Percentiles rank a stretch among this genome's conserved stretches.
Conservation (phyloP, 2,888 invertebrate genomes). For the Chalcis sispes region DNA sequence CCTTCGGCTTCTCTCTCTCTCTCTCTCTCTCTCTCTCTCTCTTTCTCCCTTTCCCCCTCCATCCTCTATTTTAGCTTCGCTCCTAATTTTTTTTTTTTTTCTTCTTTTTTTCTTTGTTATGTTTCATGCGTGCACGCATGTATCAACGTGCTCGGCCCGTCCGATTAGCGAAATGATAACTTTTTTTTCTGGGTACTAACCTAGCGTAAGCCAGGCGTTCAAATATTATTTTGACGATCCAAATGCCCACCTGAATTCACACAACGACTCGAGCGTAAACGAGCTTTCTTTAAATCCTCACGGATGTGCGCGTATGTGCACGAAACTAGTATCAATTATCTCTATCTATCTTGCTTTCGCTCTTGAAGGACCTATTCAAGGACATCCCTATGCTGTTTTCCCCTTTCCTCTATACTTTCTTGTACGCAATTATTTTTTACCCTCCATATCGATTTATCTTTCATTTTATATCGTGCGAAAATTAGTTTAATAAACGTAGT, state of each 20-base stretch:
- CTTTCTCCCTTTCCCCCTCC: neutral
- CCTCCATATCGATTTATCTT: too few relatives aligned
- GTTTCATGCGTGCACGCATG: neutral
- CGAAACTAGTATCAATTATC: too few relatives aligned
- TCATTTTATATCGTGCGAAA: too few relatives aligned
- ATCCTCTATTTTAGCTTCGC: neutral
- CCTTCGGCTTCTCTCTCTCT: too few relatives aligned
- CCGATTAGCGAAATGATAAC: conserved; percentile 55
- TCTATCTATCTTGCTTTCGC: neutral
- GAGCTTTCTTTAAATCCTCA: conserved; percentile 4
- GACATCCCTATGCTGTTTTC: neutral
- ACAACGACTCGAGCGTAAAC: conserved; percentile 58
- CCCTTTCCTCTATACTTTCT: too few relatives aligned
- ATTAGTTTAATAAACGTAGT: too few relatives aligned
- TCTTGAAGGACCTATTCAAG: conserved; percentile 4
- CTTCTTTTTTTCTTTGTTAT: too few relatives aligned
- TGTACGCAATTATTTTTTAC: too few relatives aligned
- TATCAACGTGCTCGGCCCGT: conserved; percentile 14
- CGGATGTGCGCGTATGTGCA: neutral
- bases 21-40: conserved; percentile 17
- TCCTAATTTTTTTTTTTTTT: neutral
- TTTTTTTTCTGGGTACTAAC: conserved; percentile 73
- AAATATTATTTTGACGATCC: conserved; percentile 71
- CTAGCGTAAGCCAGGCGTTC: conserved; percentile 75
- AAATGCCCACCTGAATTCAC: conserved; percentile 71